Base-by-base conservation (phyloP, 2,888 invertebrate genomes). In the Blera fallax region DNA sequence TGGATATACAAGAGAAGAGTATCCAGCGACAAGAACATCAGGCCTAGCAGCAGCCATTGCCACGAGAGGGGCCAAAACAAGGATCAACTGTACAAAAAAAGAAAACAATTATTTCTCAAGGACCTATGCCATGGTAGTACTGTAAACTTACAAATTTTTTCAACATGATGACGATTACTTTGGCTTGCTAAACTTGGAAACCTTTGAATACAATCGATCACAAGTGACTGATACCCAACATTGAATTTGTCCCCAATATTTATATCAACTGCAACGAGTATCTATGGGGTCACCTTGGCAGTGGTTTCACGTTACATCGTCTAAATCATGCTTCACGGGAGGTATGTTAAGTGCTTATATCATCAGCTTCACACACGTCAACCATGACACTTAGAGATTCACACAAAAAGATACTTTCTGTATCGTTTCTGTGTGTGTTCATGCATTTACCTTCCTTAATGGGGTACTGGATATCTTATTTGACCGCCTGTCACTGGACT, bases 151-250 rank as follows among this genome's bases (percentile, higher is more conserved):
- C 21, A 24, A 4, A 6, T 14, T 40, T 40, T 14, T 40, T 40
- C 6, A 14, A 6, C 40, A 73, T 80, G 40, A 29, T 52, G 56
- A 37, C 4, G n/a, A 16, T 32, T 7, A 8, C 8, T 32, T 32
- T 24, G 24, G 24, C 2, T 24, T 45, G 14, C 3, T 64, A 11
- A 32, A 11, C n/a, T n/a, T 48, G 14, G 1, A 50, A 43, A 50
- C 56, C 4, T 40, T 65, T 48, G 21, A 56, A 24, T 37, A 10
- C 37, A 67, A 40, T 34, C 11, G 50, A 58, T 43, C 24, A 40
- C 32, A 56, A 62, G 40, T 65, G 58, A 76, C 76, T 76, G 76
- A 65, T 76, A 40, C 11, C 43, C 0, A 32, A 18, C 16, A 37
- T 11, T 18, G 3, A 10, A 29, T 10, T 10, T 14, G 16, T 11